Conservation (phyloP, 2,113 vertebrate species). For the Melanotaenia duboulayi region DNA sequence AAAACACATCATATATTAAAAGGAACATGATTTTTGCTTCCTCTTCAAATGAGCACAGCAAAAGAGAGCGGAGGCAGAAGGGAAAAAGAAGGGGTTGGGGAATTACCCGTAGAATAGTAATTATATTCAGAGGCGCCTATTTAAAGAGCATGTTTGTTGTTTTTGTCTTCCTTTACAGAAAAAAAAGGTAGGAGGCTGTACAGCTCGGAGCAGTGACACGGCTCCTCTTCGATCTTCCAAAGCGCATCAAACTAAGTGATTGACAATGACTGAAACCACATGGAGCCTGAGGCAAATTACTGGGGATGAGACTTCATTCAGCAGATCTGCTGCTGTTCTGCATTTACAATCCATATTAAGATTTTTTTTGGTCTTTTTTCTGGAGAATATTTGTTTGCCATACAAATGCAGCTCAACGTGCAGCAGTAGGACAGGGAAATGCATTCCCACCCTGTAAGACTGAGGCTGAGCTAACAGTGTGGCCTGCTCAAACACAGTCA, state of each 20-base stretch:
- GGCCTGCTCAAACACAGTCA: slow-evolving; percentile 47
- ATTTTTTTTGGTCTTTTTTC: background rate
- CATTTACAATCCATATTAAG: slow-evolving; percentile 23
- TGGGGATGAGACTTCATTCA: slow-evolving; percentile 42
- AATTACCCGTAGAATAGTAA: slow-evolving; percentile 74
- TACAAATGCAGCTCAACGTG: background rate
- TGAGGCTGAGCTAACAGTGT: slow-evolving; percentile 18
- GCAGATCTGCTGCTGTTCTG: slow-evolving; percentile 35
- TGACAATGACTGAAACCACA: slow-evolving; percentile 74
- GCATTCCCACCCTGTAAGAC: background rate
- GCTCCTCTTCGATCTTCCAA: slow-evolving; percentile 45
- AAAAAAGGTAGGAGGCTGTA: slow-evolving; percentile 47
- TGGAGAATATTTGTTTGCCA: slow-evolving; percentile 47
- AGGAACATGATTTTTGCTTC: slow-evolving; percentile 57
- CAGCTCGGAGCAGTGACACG: slow-evolving; percentile 44
- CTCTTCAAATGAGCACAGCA: slow-evolving; percentile 77
- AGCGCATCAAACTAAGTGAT: slow-evolving; percentile 73
- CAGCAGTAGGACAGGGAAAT: background rate
- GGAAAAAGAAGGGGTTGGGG: slow-evolving; percentile 4
- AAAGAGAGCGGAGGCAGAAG: slow-evolving; percentile 46
- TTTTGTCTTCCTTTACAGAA: slow-evolving; percentile 52
- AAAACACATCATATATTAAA: slow-evolving; percentile 76
- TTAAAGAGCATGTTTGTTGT: slow-evolving; percentile 68
- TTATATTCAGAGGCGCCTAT: slow-evolving; percentile 72
- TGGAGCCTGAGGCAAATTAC: slow-evolving; percentile 62